Evolutionary conservation across 2,113 vertebrate genomes (phyloP), one percentile per base, ranked within the genome.

Genomic region (Sakesphorus luctuosus): DNA sequence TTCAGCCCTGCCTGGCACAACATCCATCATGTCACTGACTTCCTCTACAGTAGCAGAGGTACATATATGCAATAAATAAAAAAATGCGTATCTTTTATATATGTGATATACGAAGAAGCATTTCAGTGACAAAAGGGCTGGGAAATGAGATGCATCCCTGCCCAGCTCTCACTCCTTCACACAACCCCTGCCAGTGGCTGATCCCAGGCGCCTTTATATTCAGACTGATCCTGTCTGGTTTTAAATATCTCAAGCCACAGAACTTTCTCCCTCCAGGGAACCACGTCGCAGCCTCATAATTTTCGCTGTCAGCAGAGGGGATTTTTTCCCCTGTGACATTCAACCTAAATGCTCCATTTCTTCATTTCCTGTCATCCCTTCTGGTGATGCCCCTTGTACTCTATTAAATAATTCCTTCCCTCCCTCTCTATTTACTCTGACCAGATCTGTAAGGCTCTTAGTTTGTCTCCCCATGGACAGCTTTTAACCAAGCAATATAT

Each of bases 301-400:
- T 96, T 93, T 93, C 1, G 6, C 85, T 96, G 96, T 93, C 95
- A 90, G 90, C 89, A 96, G 86, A 96, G 93, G 93, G 86, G 88
- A 86, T 95, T 95, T 95, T 94, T 97, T 78, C 89, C 94, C 94
- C 88, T 78, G 91, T 88, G 92, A 96, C 93, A 95, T 96, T 95
- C 92, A 92, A 93, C 93, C 92, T 93, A 94, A 94, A 96, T 65
- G 83, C 94, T 96, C 85, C 79, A 68, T 96, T 96, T 93, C 93
- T 94, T 94, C 90, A 94, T 95, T 96, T 96, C 77, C 94, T 95
- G 93, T 89, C 93, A 94, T 92, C 83, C 87, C 93, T 95, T 77
- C 86, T 92, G 76, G 90, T 95, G 96, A 90, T 95, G 86, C 88
- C 92, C 94, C 94, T 93, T 96, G 88, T 81, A 89, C 83, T 92